Percentiles rank a stretch among this genome's conserved stretches.
Conservation (phyloP, 2,113 vertebrate species). For the Peromyscus maniculatus region DNA sequence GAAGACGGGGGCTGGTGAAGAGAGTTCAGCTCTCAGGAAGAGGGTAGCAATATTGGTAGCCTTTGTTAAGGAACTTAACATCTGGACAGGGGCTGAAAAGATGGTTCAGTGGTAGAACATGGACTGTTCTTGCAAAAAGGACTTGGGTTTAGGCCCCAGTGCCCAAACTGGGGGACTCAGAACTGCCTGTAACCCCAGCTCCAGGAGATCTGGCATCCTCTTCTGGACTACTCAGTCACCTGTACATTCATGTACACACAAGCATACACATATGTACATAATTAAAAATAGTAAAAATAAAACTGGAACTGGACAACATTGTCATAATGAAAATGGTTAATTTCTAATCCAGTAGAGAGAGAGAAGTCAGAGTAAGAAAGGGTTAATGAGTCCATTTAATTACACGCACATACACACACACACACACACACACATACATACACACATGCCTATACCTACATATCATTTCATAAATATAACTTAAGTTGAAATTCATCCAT, state of each 20-base stretch:
- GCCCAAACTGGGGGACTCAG: not conserved
- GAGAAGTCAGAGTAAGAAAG: not conserved
- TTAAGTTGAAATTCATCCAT: not conserved
- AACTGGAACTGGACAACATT: not conserved
- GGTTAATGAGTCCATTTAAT: not conserved
- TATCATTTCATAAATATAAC: not conserved
- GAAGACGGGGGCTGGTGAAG: not conserved
- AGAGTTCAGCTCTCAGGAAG: not conserved
- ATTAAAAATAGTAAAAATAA: not conserved
- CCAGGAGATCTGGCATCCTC: not conserved
- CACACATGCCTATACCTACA: not conserved
- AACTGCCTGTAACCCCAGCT: not conserved
- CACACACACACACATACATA: not conserved
- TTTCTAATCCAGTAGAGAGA: not conserved
- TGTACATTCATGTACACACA: not conserved
- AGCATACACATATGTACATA: not conserved
- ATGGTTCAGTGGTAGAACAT: not conserved
- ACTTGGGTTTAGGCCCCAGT: not conserved
- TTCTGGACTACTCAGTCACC: not conserved
- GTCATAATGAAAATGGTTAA: not conserved
- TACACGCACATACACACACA: not conserved
- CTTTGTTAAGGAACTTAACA: not conserved
- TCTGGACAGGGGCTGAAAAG: not conserved
- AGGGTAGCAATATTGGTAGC: not conserved
- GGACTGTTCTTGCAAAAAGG: not conserved